phyloP scores from a whole-genome alignment of 2,797 vertebrate genomes.

The Falco cherrug region DNA sequence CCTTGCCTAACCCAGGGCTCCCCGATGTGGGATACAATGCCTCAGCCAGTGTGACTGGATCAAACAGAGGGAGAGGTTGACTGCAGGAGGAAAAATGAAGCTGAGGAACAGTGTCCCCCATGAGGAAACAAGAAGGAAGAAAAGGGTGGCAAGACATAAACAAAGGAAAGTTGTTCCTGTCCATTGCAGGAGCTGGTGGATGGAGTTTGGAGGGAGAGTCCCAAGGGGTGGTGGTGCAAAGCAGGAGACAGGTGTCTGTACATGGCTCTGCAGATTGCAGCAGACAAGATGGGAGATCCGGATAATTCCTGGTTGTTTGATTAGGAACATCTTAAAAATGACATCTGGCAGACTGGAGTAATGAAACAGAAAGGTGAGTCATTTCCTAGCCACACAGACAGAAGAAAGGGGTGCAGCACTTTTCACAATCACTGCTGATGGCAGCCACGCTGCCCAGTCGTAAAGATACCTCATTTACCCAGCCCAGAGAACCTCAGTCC shows the following conservation, averaged over 20 bases:
- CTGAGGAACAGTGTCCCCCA: neutral
- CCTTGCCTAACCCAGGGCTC: neutral
- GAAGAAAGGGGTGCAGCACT: neutral
- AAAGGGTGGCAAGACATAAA: neutral
- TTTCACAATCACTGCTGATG: neutral
- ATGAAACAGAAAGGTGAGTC: slow-evolving; percentile 8
- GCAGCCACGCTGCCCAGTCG: neutral
- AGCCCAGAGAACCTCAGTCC: fast-evolving
- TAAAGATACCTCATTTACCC: neutral
- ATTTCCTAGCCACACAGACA: neutral
- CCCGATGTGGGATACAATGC: fast-evolving
- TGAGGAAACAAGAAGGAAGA: neutral
- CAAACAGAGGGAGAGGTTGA: neutral
- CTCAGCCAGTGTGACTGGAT: neutral
- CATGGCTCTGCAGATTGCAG: neutral
- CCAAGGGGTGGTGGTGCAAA: neutral
- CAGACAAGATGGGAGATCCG: fast-evolving
- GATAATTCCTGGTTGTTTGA: neutral
- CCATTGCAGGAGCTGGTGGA: fast-evolving
- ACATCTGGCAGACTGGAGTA: neutral
- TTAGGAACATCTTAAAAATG: neutral
- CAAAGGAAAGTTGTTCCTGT: neutral
- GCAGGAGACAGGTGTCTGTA: neutral
- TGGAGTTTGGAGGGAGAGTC: neutral
- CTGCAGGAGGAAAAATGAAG: neutral